Conservation (phyloP, 2,113 vertebrate species). For the Nannobrachium achirus region DNA sequence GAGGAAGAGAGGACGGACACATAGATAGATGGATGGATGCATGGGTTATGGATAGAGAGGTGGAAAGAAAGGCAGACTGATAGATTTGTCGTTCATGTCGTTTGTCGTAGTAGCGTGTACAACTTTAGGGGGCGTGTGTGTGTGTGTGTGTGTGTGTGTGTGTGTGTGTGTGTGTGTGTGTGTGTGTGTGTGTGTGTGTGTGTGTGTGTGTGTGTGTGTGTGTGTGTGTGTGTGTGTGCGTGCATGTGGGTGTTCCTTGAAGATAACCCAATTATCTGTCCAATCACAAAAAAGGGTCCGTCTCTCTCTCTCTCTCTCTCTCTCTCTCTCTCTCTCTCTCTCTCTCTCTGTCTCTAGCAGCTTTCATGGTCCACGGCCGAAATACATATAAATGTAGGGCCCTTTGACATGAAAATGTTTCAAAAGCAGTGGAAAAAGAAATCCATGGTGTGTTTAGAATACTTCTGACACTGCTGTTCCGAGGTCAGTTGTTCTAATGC, state of each 20-base stretch:
- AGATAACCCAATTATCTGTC: neutral
- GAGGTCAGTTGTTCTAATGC: neutral
- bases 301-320: neutral
- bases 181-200: neutral
- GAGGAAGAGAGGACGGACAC: neutral
- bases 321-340: neutral
- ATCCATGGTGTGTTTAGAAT: neutral
- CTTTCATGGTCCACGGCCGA: neutral
- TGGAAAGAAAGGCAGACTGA: neutral
- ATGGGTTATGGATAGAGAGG: neutral
- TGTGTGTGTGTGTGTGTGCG: constrained; percentile 1
- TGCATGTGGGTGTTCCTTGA: neutral
- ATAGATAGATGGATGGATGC: neutral
- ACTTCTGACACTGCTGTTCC: neutral
- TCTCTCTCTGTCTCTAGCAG: neutral
- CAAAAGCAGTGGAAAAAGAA: neutral
- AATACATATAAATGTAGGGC: neutral
- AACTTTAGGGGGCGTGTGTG: neutral
- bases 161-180: neutral
- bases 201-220: neutral
- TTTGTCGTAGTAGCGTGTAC: neutral
- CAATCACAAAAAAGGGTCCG: neutral
- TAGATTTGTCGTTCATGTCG: too few species aligned
- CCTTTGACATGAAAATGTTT: too few species aligned
- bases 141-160: neutral